These are phyloP conservation scores for Diglossa brunneiventris DNA, from an alignment of 2,113 vertebrate genomes.

Conservation along the genomic window DNA sequence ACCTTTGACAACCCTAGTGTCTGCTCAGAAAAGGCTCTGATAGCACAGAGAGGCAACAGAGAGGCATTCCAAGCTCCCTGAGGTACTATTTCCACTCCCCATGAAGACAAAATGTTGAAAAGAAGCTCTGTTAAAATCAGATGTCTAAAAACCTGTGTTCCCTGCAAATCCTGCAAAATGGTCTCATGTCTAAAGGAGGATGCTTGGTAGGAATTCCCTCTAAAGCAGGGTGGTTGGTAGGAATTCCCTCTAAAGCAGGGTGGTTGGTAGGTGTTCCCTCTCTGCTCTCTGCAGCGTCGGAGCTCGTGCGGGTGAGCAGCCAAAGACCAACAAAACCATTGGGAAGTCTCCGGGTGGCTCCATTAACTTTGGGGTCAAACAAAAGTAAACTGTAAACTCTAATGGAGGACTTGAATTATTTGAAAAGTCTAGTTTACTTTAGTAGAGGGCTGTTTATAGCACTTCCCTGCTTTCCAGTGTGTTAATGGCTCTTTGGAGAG, in stretches of 20 bases:
- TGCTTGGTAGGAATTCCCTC: no score
- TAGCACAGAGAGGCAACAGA: background rate
- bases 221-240: background rate
- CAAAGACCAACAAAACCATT: background rate
- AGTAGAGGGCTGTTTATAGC: slow-evolving; percentile 49
- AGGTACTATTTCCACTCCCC: background rate
- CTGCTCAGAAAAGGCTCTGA: background rate
- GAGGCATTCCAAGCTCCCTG: background rate
- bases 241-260: background rate
- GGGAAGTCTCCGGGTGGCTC: background rate
- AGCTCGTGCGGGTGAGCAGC: background rate
- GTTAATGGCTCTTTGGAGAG: slow-evolving; percentile 19
- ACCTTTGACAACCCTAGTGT: background rate
- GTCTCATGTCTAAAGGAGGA: background rate
- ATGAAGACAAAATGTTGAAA: background rate
- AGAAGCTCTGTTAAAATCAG: background rate
- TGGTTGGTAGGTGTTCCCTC: background rate
- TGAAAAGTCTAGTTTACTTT: slow-evolving; percentile 54
- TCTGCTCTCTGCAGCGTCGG: rapidly evolving
- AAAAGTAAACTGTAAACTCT: slow-evolving; percentile 61
- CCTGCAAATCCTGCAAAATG: background rate
- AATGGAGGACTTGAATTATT: slow-evolving; percentile 39
- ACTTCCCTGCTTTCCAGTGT: slow-evolving; percentile 13
- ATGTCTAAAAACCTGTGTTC: background rate
- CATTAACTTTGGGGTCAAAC: slow-evolving; percentile 46